phyloP scores from a whole-genome alignment of 2,888 invertebrate genomes.

The Leistus spinibarbis region DNA sequence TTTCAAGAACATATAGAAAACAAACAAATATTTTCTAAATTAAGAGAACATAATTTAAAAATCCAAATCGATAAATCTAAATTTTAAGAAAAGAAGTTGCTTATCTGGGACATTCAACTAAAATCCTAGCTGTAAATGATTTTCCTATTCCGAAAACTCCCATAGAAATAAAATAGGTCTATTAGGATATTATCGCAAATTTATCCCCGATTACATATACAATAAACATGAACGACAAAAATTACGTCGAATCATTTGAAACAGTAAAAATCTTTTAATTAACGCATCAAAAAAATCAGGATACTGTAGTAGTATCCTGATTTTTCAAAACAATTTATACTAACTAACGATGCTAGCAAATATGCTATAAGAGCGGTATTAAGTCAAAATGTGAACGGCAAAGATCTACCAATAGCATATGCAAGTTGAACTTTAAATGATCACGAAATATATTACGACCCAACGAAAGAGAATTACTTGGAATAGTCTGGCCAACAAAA shows the following conservation, averaged over 20 bases:
- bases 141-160: not conserved
- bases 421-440: constrained; percentile 47
- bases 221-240: not conserved
- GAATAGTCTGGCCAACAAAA: not conserved
- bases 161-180: constrained; percentile 30
- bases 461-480: constrained; percentile 50
- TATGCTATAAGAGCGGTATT: constrained; percentile 47
- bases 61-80: not conserved
- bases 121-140: constrained; percentile 18
- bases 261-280: not conserved
- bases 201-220: not conserved
- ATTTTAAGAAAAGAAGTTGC: not conserved
- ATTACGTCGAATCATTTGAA: not conserved
- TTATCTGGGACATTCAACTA: not conserved
- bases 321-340: constrained; percentile 46
- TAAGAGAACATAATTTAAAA: not conserved
- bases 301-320: constrained; percentile 43
- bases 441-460: constrained; percentile 46
- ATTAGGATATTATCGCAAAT: constrained; percentile 34
- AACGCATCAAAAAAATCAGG: no score
- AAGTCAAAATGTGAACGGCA: constrained; percentile 45
- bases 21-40: not conserved
- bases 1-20: constrained; percentile 18
- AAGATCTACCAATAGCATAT: constrained; percentile 46
- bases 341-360: constrained; percentile 49